Conservation (phyloP, 2,888 invertebrate species). For the Ramazzottius varieornatus region DNA sequence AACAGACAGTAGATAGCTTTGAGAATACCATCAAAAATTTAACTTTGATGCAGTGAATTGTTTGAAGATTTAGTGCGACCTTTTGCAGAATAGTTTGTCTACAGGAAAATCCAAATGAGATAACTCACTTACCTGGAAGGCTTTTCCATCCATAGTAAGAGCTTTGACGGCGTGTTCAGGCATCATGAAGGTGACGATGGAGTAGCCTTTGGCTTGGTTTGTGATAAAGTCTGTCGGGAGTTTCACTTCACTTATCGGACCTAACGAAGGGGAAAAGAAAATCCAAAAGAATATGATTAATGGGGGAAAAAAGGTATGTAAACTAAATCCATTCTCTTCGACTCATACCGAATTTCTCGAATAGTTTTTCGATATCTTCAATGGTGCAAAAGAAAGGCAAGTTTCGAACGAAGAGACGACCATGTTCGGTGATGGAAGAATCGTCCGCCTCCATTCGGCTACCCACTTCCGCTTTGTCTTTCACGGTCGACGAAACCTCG, state of each 20-base stretch:
- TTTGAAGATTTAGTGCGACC: too few relatives aligned
- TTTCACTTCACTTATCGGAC: conserved; percentile 57
- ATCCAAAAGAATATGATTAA: too few relatives aligned
- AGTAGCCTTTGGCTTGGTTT: conserved; percentile 68
- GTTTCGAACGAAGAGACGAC: conserved; percentile 70
- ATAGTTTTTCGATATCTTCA: conserved; percentile 50
- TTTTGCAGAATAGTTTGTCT: too few relatives aligned
- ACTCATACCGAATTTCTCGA: conserved; percentile 47
- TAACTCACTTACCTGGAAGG: conserved; percentile 38
- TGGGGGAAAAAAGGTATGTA: too few relatives aligned
- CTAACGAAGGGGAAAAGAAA: too few relatives aligned
- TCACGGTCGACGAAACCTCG: too few relatives aligned
- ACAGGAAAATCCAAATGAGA: too few relatives aligned
- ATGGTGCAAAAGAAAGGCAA: conserved; percentile 59
- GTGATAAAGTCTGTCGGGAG: conserved; percentile 58
- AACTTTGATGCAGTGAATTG: too few relatives aligned
- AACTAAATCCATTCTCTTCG: neutral
- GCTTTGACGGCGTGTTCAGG: conserved; percentile 82
- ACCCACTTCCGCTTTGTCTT: neutral
- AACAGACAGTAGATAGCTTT: conserved; percentile 5
- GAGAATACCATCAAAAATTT: conserved; percentile 3
- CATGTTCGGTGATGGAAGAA: conserved; percentile 32
- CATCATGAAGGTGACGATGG: conserved; percentile 65
- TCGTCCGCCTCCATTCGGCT: neutral
- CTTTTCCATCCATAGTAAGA: conserved; percentile 61